Evolutionary conservation across 2,797 vertebrate genomes (phyloP), one percentile per base, ranked within the genome.

Genomic region (Girardinus metallicus): DNA sequence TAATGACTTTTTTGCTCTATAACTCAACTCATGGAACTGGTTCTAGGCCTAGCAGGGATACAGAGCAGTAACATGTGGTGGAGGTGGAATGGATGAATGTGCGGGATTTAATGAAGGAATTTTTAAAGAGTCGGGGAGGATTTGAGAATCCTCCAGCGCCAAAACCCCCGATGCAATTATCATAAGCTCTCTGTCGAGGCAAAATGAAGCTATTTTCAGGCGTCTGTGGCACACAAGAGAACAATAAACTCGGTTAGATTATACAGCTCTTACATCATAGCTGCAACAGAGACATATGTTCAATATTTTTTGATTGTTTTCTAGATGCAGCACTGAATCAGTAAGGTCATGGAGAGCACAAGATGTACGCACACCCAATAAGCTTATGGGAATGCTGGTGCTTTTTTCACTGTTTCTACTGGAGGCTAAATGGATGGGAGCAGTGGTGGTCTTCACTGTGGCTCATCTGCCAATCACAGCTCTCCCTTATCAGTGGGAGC

Each of bases 401-500:
- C 88, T 79, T 84, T 29, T 57, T 47, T 64, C 85, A 78, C 73
- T 46, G 57, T 82, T 76, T 53, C 80, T 78, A 79, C 84, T 78
- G 49, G 12, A 68, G 87, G 84, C 86, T 80, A 71, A 88, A 82
- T 76, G 87, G 53, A 85, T 86, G 71, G 82, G 82, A 85, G 85
- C 76, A 77, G 44, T 26, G 13, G 73, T 64, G 84, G 81, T 87
- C 85, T 81, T 84, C 60, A 39, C 83, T 74, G 75, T 78, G 80
- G 84, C 88, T 83, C 88, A 74, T 83, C 88, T 93, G 94, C 92
- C 93, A 92, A 86, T 95, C 92, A 94, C 82, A 84, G 85, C 85
- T 60, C 80, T 80, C 85, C 83, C 80, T 87, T 92, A 91, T 94
- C 89, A 87, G 87, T 66, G 74, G 87, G 86, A 77, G 84, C 83